Evolutionary conservation across 1,140 invertebrate species (phyloP), one percentile per base, ranked within the genome.

Genomic region (Pectinophora gossypiella): DNA sequence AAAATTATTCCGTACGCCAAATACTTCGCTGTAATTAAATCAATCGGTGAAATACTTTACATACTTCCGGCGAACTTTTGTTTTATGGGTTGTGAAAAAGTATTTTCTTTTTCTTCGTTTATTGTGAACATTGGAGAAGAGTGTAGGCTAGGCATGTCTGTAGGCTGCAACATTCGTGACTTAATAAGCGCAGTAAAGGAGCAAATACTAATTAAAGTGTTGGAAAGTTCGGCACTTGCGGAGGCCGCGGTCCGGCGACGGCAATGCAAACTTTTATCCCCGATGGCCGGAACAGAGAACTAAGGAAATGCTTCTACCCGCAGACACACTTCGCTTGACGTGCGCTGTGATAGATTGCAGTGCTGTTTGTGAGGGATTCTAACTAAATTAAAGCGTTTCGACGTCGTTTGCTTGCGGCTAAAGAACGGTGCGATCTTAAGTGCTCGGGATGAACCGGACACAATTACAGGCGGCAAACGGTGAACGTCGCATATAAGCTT

Each of bases 401-500:
- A 40, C 23, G 40, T 32, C 47, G 52, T 35, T 51, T 46, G 43
- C 47, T 36, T 27, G 55, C 15, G 21, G 19, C 43, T 6, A 20
- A 36, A 20, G 18, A 40, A n/a, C n/a, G 56, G 54, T 40, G 54
- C 58, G 57, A 63, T 54, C 58, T 48, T 52, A 48, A 52, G 54
- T 54, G 45, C 38, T 10, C 19, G 12, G 35, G 23, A 54, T 59
- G 56, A 59, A 58, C 67, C 81, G 79, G 79, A 85, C 68, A 73
- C 74, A 83, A 85, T 85, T 85, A 85, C 72, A 84, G 74, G 48
- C 68, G 59, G 60, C 73, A 75, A 75, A 76, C 69, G 62, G 61
- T 70, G 73, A 71, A 71, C 75, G 65, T 61, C 59, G 57, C 61
- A 52, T 45, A 57, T 50, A 76, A 76, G 73, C 72, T 77, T 60